Conservation (phyloP, 92 coral and sea anemone genomes). For the Scolanthus callimorphus region DNA sequence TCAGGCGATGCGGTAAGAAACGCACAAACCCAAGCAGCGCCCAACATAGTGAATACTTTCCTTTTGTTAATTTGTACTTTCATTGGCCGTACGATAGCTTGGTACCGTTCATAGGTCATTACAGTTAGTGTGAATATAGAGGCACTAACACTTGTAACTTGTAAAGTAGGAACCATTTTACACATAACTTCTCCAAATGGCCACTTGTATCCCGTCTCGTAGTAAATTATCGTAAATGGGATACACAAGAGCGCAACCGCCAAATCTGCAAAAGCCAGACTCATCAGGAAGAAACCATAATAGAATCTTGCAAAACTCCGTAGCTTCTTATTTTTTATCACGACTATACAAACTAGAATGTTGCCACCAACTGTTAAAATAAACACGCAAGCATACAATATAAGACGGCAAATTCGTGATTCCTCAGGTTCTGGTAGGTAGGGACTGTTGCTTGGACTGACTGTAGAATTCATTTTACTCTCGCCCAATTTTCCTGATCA, state of each 20-base stretch:
- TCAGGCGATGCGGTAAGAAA: slow-evolving; percentile 59
- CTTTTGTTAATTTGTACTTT: slow-evolving; percentile 33
- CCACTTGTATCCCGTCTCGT: slow-evolving; percentile 56
- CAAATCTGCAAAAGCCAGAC: slow-evolving; percentile 57
- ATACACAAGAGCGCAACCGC: slow-evolving; percentile 47
- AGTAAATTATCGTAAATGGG: slow-evolving; percentile 54
- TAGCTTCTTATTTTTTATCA: slow-evolving; percentile 44
- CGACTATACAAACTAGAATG: slow-evolving; percentile 42
- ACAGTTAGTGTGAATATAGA: slow-evolving; percentile 54
- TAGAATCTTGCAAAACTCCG: slow-evolving; percentile 52
- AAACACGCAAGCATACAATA: slow-evolving; percentile 44
- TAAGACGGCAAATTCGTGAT: slow-evolving; percentile 35
- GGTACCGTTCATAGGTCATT: slow-evolving; percentile 60
- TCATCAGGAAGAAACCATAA: slow-evolving; percentile 59
- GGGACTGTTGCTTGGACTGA: too few species aligned
- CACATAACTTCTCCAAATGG: slow-evolving; percentile 56
- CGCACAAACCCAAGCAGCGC: slow-evolving; percentile 43
- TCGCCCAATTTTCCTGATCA: too few species aligned
- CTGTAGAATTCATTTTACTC: too few species aligned
- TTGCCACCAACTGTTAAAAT: slow-evolving; percentile 52
- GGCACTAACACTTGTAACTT: slow-evolving; percentile 51
- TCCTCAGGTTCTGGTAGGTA: slow-evolving; percentile 44
- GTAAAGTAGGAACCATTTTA: slow-evolving; percentile 53
- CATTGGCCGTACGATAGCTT: slow-evolving; percentile 52
- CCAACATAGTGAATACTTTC: slow-evolving; percentile 36